These are phyloP conservation scores for Melanerpes formicivorus DNA, from an alignment of 2,113 vertebrate genomes.

Conservation along the genomic window DNA sequence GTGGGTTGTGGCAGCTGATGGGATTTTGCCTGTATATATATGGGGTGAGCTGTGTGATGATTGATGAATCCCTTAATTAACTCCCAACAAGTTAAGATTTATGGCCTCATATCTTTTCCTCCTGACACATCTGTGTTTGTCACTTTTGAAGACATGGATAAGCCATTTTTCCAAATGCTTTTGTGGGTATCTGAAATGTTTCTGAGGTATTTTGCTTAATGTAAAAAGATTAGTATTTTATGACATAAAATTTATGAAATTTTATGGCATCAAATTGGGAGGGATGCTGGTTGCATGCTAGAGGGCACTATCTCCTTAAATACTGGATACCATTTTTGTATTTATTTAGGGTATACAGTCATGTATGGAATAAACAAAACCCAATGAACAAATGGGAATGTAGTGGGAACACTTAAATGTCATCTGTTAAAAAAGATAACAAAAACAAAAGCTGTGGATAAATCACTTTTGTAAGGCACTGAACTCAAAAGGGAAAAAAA, in stretches of 20 bases:
- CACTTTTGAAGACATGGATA: slow-evolving; percentile 66
- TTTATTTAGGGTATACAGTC: slow-evolving; percentile 7
- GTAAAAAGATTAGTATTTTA: slow-evolving; percentile 64
- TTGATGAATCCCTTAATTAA: slow-evolving; percentile 77
- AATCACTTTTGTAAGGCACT: background rate
- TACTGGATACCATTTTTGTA: background rate
- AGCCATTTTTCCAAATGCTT: slow-evolving; percentile 51
- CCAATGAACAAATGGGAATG: background rate
- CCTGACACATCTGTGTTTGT: slow-evolving; percentile 67
- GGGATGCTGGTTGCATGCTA: slow-evolving; percentile 33
- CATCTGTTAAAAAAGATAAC: background rate
- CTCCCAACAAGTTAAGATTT: slow-evolving; percentile 73
- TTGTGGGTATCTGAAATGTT: slow-evolving; percentile 60
- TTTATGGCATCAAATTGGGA: slow-evolving; percentile 11
- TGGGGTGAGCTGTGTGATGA: slow-evolving; percentile 58
- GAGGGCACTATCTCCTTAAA: slow-evolving; percentile 58
- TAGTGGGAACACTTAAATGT: background rate
- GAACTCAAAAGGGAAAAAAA: background rate
- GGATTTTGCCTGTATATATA: slow-evolving; percentile 43
- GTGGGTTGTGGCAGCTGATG: slow-evolving; percentile 57
- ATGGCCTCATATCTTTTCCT: slow-evolving; percentile 66
- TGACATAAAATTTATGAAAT: slow-evolving; percentile 43
- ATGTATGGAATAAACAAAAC: background rate
- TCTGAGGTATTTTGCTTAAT: slow-evolving; percentile 57
- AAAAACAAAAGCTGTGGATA: background rate